Evolutionary conservation across 2,113 vertebrate species (phyloP).

Genomic region (Chamaetylas fuelleborni): DNA sequence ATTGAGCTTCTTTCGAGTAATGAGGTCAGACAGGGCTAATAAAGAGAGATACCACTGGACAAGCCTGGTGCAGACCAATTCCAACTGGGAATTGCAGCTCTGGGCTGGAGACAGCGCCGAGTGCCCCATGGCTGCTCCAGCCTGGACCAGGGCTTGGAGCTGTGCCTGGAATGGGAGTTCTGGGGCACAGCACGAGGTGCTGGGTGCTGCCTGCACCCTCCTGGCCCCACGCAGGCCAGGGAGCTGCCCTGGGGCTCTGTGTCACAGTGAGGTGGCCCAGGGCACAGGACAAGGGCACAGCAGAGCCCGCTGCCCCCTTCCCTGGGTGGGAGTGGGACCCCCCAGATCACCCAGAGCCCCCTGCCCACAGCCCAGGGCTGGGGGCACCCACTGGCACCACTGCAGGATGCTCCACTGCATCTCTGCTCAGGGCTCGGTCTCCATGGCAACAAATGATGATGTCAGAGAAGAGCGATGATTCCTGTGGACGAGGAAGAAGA

Average conservation of each 20-base stretch:
- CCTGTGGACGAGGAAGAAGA: neutral
- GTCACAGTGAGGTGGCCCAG: neutral
- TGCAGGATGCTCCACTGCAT: neutral
- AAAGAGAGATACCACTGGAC: slow-evolving; percentile 55
- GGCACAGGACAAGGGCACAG: neutral
- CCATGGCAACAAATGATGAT: slow-evolving; percentile 51
- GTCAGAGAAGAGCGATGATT: slow-evolving; percentile 46
- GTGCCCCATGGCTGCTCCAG: neutral
- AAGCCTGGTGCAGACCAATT: neutral
- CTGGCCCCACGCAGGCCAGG: fast-evolving
- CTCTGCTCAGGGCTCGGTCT: slow-evolving; percentile 2
- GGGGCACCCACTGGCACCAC: neutral
- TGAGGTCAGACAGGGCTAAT: slow-evolving; percentile 69
- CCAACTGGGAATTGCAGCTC: neutral
- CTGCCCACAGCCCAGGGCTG: neutral
- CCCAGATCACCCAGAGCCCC: neutral
- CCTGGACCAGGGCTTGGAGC: fast-evolving
- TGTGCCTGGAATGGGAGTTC: fast-evolving
- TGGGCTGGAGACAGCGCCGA: neutral
- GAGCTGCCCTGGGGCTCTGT: neutral
- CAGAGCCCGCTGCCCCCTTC: neutral
- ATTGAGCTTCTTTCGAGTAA: slow-evolving; percentile 45
- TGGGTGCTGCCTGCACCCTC: neutral
- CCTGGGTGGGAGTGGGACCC: neutral
- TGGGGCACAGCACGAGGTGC: neutral